Evolutionary conservation across 1,140 invertebrate species (phyloP).

Genomic region (Sipha flava): DNA sequence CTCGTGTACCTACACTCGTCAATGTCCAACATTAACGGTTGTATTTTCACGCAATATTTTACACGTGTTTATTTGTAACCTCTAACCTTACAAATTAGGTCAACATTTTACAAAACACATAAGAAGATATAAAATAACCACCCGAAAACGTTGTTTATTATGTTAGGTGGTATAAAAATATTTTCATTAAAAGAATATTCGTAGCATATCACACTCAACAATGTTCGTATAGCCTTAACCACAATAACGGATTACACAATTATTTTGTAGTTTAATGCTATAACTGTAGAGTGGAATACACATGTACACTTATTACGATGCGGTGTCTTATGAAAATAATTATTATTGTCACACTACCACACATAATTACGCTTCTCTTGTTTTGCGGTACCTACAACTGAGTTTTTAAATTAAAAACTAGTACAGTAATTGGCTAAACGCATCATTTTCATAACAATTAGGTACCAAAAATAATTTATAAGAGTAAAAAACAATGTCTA

Average conservation of each 20-base stretch:
- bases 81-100: not conserved
- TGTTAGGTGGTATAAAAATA: not conserved
- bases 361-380: not conserved
- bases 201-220: not conserved
- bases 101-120: not conserved
- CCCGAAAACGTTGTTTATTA: not conserved
- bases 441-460: too few relatives aligned
- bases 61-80: not conserved
- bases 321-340: not conserved
- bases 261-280: not conserved
- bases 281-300: conserved; percentile 20
- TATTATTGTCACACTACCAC: conserved; percentile 4
- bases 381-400: not conserved
- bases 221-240: not conserved
- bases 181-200: not conserved
- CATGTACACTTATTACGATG: not conserved
- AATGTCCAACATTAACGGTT: not conserved
- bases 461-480: too few relatives aligned
- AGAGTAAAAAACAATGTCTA: too few relatives aligned
- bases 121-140: not conserved
- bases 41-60: not conserved
- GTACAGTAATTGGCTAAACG: too few relatives aligned
- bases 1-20: not conserved
- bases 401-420: not conserved
- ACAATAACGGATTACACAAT: not conserved